Conservation (phyloP, 53 echinoderm and acorn worm genomes). For the Paelopatides confundens region DNA sequence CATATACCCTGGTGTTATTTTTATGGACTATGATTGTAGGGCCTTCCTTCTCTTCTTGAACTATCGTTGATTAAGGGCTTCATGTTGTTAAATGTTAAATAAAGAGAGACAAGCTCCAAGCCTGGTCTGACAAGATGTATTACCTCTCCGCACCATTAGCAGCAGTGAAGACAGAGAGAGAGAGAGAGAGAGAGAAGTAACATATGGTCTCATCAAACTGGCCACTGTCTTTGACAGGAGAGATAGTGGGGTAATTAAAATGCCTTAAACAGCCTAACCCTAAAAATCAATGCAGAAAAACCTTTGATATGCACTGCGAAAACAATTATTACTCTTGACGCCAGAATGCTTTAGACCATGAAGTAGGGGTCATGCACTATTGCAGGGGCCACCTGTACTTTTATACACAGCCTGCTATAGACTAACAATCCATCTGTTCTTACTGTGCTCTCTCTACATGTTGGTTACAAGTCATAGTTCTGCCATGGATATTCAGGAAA, state of each 20-base stretch:
- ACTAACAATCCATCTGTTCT: slow-evolving; percentile 31
- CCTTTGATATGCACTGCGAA: slow-evolving; percentile 2
- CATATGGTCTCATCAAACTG: neutral
- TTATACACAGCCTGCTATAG: neutral
- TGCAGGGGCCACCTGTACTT: slow-evolving; percentile 38
- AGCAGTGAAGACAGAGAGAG: neutral
- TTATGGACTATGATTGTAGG: too few species aligned
- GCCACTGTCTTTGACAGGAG: neutral
- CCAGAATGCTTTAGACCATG: slow-evolving; percentile 14
- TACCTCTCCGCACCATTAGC: too few species aligned
- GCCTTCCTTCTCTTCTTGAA: too few species aligned
- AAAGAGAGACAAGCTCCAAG: too few species aligned
- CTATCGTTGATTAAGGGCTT: too few species aligned
- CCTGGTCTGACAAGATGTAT: too few species aligned
- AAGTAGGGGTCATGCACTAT: slow-evolving; percentile 34
- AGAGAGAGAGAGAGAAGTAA: neutral
- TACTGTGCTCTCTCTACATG: neutral
- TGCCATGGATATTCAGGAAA: slow-evolving; percentile 7
- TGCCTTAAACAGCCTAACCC: neutral
- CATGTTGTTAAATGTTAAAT: too few species aligned
- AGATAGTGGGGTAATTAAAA: slow-evolving; percentile 35
- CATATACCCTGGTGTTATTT: too few species aligned
- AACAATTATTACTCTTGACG: slow-evolving; percentile 26
- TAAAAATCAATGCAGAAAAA: slow-evolving; percentile 30
- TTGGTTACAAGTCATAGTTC: neutral